Evolutionary conservation across 2,888 invertebrate species (phyloP).

Genomic region (Oscheius sp.): DNA sequence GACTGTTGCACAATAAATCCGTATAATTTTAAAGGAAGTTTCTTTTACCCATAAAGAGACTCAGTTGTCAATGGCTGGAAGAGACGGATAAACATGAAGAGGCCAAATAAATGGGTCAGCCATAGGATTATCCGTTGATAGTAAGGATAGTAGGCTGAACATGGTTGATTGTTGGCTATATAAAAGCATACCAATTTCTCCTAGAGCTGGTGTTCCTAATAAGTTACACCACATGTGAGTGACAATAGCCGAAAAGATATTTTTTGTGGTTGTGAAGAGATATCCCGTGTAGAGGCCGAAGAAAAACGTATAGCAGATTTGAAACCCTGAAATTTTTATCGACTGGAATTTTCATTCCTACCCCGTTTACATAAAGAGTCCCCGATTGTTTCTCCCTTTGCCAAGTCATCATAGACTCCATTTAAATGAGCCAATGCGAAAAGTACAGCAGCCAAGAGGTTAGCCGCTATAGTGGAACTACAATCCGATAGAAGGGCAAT

Average conservation of each 20-base stretch:
- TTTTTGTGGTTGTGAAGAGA: slow-evolving; percentile 59
- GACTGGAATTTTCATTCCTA: background rate
- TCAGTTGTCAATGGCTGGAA: slow-evolving; percentile 2
- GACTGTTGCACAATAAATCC: slow-evolving; percentile 11
- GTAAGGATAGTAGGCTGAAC: slow-evolving; percentile 7
- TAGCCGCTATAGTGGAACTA: slow-evolving; percentile 17
- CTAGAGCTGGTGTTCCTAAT: slow-evolving; percentile 29
- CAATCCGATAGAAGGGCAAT: slow-evolving; percentile 54
- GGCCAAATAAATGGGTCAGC: background rate
- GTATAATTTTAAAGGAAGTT: background rate
- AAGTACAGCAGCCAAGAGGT: slow-evolving; percentile 55
- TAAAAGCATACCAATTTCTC: slow-evolving; percentile 60
- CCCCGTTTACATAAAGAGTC: slow-evolving; percentile 40
- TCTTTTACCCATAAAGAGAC: background rate
- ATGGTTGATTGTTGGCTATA: no score
- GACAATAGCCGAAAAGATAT: slow-evolving; percentile 64
- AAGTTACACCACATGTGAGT: slow-evolving; percentile 38
- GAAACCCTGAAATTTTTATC: slow-evolving; percentile 60
- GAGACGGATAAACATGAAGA: slow-evolving; percentile 1
- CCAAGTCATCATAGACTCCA: slow-evolving; percentile 65
- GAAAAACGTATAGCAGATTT: slow-evolving; percentile 70
- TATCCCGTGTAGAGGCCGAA: slow-evolving; percentile 71
- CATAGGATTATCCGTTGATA: slow-evolving; percentile 7
- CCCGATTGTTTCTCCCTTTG: slow-evolving; percentile 51
- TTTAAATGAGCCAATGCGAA: slow-evolving; percentile 69